phyloP scores from a whole-genome alignment of 2,888 invertebrate genomes.

The Scaptomyza caliginosa region DNA sequence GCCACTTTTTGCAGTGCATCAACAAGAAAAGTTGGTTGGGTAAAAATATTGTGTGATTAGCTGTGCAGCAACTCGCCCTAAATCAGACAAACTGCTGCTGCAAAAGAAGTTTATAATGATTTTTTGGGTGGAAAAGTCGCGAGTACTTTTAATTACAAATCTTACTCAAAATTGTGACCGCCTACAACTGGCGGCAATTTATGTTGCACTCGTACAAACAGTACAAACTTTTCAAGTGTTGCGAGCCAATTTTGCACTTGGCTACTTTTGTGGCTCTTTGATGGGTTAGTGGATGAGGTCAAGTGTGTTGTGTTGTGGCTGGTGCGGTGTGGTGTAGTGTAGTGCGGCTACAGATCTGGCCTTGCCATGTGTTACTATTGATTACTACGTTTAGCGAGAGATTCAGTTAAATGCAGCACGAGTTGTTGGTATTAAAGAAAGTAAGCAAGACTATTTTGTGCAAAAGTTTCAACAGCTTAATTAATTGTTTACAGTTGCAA shows the following conservation, averaged over 20 bases:
- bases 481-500: constrained; percentile 27
- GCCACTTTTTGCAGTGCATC: constrained; percentile 39
- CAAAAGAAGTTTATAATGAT: constrained; percentile 46
- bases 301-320: too few relatives aligned
- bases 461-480: constrained; percentile 25
- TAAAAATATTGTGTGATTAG: constrained; percentile 49
- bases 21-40: constrained; percentile 23
- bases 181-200: constrained; percentile 67
- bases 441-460: constrained; percentile 30
- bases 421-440: constrained; percentile 35
- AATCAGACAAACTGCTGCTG: constrained; percentile 42
- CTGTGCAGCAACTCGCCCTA: constrained; percentile 42
- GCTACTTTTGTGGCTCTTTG: constrained; percentile 57
- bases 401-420: constrained; percentile 25
- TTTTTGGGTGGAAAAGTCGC: constrained; percentile 7
- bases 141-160: constrained; percentile 66
- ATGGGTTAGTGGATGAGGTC: constrained; percentile 32
- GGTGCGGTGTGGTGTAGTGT: too few relatives aligned
- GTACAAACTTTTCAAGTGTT: constrained; percentile 70
- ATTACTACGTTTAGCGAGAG: constrained; percentile 28
- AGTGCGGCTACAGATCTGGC: not conserved
- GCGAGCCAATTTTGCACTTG: constrained; percentile 75
- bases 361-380: constrained; percentile 33
- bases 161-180: constrained; percentile 32
- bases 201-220: constrained; percentile 69